These are phyloP conservation scores for Agonopterix arenella DNA, from an alignment of 2,888 invertebrate species.

Conservation along the genomic window DNA sequence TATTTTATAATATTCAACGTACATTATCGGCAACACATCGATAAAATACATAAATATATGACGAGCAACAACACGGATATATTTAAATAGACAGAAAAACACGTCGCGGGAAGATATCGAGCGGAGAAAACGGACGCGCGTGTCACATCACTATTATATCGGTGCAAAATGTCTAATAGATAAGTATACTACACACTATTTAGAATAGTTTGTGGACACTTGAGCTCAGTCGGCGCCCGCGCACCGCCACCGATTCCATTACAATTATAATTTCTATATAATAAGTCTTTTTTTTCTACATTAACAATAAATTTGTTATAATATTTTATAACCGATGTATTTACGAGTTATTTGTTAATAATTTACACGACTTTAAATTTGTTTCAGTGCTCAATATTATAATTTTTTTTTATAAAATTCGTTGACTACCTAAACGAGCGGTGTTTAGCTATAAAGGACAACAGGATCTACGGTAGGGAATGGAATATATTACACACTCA, in stretches of 20 bases:
- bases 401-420: constrained; percentile 61
- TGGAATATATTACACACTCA: constrained; percentile 49
- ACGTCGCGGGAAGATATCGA: constrained; percentile 24
- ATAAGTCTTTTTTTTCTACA: constrained; percentile 69
- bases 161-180: constrained; percentile 72
- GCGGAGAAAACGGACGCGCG: constrained; percentile 35
- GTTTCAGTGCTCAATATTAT: constrained; percentile 70
- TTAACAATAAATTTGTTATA: constrained; percentile 63
- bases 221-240: constrained; percentile 37
- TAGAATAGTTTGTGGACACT: constrained; percentile 66
- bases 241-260: constrained; percentile 33
- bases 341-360: constrained; percentile 44
- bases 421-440: constrained; percentile 71
- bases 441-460: constrained; percentile 55
- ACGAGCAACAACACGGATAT: constrained; percentile 32
- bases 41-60: constrained; percentile 30
- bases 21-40: constrained; percentile 33
- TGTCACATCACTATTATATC: constrained; percentile 51
- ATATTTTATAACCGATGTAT: constrained; percentile 45
- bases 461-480: constrained; percentile 56
- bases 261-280: constrained; percentile 38
- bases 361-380: constrained; percentile 59
- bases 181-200: constrained; percentile 58
- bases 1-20: constrained; percentile 5
- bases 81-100: constrained; percentile 11